Base-by-base conservation (phyloP, 2,888 invertebrate genomes). In the Lypha dubia region DNA sequence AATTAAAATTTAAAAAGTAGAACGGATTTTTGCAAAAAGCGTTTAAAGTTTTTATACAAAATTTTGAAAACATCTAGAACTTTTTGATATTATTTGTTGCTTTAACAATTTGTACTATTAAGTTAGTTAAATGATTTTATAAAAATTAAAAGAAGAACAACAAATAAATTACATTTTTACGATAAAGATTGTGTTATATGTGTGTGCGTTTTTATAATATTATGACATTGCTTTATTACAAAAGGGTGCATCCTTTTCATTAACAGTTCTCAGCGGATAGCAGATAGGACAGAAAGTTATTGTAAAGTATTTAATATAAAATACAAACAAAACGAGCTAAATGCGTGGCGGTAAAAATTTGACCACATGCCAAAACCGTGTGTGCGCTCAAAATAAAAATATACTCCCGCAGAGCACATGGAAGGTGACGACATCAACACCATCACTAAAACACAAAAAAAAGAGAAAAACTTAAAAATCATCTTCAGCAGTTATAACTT, bases 321-420 rank as follows among this genome's bases (percentile, higher is more conserved):
- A 32, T 20, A 20, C 58, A 28, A 46, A 5, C 5, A 60, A 53
- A 24, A 53, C 11, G 15, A 9, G 0, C 7, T 3, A 22, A 51
- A 38, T 9, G 60, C 41, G 74, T 46, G 53, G 75, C 65, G 63
- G 71, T 71, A 58, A 71, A 79, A n/a, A 75, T 80, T 80, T 84
- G 79, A 80, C 79, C 80, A 70, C 84, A 84, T 73, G 84, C 80
- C 84, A 76, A 76, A 84, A 71, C 68, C 67, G 80, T 68, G 71
- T 60, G 68, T 17, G 44, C 17, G 20, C 28, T 67, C 56, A 15
- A 75, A 76, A 53, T 53, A 44, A 51, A 75, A 79, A 38, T 53
- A 62, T 71, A 63, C 38, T 70, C 84, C 77, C 41, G 81, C 84
- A 81, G 84, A 74, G 84, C 74, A 70, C 49, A 70, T 70, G 73